phyloP scores from a whole-genome alignment of 2,888 invertebrate genomes.

The Dinocampus coccinellae region DNA sequence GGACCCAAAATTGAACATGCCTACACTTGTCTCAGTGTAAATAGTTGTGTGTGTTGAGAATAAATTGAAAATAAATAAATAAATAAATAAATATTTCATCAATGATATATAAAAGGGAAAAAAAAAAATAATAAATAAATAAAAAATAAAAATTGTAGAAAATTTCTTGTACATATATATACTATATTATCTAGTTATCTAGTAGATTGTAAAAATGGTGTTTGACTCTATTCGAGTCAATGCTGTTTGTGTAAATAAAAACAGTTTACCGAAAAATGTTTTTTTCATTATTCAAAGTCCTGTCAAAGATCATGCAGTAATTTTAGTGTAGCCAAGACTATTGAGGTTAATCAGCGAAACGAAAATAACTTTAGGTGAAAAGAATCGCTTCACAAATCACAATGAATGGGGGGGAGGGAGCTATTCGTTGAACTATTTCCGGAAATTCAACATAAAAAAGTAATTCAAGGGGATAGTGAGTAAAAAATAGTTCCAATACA shows the following conservation, averaged over 20 bases:
- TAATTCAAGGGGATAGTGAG: neutral
- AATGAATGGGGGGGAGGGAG: neutral
- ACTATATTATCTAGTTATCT: neutral
- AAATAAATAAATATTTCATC: neutral
- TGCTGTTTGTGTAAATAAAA: neutral
- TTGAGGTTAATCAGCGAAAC: slow-evolving; percentile 1
- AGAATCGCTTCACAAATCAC: neutral
- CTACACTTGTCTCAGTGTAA: slow-evolving; percentile 62
- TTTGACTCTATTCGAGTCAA: neutral
- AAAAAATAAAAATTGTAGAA: neutral
- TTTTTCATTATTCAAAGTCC: neutral
- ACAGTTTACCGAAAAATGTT: neutral
- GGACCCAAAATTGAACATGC: slow-evolving; percentile 62
- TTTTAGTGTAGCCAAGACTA: neutral
- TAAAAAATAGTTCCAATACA: neutral
- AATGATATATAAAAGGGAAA: neutral
- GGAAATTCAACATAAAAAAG: neutral
- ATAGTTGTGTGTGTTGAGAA: slow-evolving; percentile 61
- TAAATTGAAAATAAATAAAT: neutral
- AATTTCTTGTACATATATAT: neutral
- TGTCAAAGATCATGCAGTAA: neutral
- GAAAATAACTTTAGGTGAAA: neutral
- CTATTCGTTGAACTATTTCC: neutral
- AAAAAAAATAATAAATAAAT: no score
- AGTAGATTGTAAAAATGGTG: neutral